A percentile compares a stretch with the other conserved stretches of the same genome.
Evolutionary conservation across 1,140 invertebrate genomes (phyloP).

Genomic region (Diachasma alloeum): DNA sequence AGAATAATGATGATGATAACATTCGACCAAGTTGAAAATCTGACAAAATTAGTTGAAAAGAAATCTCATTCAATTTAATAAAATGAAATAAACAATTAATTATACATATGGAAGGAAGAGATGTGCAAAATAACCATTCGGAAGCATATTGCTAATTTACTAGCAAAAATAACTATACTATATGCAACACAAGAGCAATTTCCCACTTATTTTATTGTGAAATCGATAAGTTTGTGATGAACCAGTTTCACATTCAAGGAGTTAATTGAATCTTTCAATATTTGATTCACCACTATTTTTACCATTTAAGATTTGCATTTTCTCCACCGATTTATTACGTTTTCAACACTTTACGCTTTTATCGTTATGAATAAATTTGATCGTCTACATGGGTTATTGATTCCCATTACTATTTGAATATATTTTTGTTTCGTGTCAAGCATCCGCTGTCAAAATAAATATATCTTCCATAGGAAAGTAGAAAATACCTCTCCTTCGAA

Average conservation of each 20-base stretch:
- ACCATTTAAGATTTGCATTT: neutral
- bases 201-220: too few species aligned
- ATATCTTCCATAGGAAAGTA: neutral
- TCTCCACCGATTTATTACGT: neutral
- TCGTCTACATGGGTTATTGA: neutral
- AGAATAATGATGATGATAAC: too few species aligned
- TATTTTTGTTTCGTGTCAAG: neutral
- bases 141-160: too few species aligned
- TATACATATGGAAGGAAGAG: too few species aligned
- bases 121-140: too few species aligned
- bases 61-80: too few species aligned
- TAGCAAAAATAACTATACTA: too few species aligned
- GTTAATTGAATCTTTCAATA: neutral
- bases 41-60: too few species aligned
- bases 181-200: too few species aligned
- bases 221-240: neutral
- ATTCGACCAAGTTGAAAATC: too few species aligned
- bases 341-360: neutral
- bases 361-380: slow-evolving; percentile 1
- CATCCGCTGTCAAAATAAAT: neutral
- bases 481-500: neutral
- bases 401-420: neutral
- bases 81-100: too few species aligned
- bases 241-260: neutral
- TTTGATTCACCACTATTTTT: neutral